These are phyloP conservation scores for Tolypeutes matacus DNA, from an alignment of 2,797 vertebrate genomes.

Conservation along the genomic window DNA sequence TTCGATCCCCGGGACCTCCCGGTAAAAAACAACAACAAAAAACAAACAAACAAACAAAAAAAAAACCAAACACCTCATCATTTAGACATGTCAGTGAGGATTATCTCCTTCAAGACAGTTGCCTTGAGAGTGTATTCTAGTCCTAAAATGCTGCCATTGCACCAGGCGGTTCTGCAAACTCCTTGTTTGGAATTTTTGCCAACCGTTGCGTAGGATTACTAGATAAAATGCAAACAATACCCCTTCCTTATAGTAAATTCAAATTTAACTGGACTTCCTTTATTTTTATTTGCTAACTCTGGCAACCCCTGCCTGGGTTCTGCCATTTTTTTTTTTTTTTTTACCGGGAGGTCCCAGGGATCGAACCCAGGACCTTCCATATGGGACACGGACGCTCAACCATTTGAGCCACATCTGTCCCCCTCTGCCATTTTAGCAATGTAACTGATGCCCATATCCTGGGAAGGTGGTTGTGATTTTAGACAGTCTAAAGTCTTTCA, in stretches of 20 bases:
- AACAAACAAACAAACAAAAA: too few species aligned
- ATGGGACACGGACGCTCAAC: too few species aligned
- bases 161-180: background rate
- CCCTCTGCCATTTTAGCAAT: too few species aligned
- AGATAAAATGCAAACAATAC: constrained; percentile 6
- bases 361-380: too few species aligned
- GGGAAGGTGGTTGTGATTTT: background rate
- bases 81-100: background rate
- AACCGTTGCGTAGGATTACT: background rate
- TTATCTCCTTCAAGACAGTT: background rate
- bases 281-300: background rate
- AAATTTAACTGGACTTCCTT: background rate
- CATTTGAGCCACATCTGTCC: too few species aligned
- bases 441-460: background rate
- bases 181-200: background rate
- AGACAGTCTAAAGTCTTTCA: constrained; percentile 23
- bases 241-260: constrained; percentile 44
- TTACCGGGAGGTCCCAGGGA: too few species aligned
- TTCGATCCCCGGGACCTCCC: too few species aligned
- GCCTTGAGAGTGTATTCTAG: background rate
- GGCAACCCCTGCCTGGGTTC: background rate
- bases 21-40: too few species aligned
- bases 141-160: background rate
- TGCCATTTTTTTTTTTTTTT: too few species aligned
- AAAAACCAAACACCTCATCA: background rate